Percentiles rank a stretch among this genome's conserved stretches.
phyloP scores from a whole-genome alignment of 2,113 vertebrate genomes.

The Pachypanchax playfairii region DNA sequence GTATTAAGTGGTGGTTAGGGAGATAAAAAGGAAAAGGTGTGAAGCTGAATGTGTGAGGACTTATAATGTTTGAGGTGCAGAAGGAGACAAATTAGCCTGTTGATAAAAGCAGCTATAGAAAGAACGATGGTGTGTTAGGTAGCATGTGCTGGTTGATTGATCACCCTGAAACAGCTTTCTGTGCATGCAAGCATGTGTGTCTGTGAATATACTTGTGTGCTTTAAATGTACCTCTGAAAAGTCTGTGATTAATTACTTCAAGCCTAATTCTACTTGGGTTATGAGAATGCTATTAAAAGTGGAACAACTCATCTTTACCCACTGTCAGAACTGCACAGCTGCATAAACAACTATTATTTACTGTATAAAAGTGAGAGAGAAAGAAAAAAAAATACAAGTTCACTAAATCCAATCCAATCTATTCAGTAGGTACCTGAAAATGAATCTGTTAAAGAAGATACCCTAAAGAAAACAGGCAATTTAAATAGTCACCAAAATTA shows the following conservation, averaged over 20 bases:
- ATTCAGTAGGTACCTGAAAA: constrained; percentile 32
- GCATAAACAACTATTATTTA: constrained; percentile 23
- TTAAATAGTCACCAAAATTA: constrained; percentile 30
- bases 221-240: constrained; percentile 44
- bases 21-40: constrained; percentile 69
- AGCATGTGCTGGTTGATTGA: constrained; percentile 61
- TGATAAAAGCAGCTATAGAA: constrained; percentile 60
- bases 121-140: constrained; percentile 56
- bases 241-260: constrained; percentile 65
- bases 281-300: constrained; percentile 61
- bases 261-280: constrained; percentile 31
- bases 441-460: constrained; percentile 30
- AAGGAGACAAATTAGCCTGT: constrained; percentile 73
- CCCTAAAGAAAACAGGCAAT: constrained; percentile 20
- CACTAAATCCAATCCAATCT: constrained; percentile 36
- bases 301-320: constrained; percentile 31
- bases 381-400: background rate
- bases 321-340: constrained; percentile 20
- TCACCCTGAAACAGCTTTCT: constrained; percentile 40
- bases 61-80: constrained; percentile 61
- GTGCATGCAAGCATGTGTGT: constrained; percentile 4
- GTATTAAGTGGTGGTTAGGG: constrained; percentile 66
- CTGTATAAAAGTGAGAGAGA: background rate
- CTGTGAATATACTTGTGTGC: constrained; percentile 23
- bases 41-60: constrained; percentile 65